Evolutionary conservation across 2,888 invertebrate genomes (phyloP), one percentile per base, ranked within the genome.

Genomic region (Eupithecia tripunctaria): DNA sequence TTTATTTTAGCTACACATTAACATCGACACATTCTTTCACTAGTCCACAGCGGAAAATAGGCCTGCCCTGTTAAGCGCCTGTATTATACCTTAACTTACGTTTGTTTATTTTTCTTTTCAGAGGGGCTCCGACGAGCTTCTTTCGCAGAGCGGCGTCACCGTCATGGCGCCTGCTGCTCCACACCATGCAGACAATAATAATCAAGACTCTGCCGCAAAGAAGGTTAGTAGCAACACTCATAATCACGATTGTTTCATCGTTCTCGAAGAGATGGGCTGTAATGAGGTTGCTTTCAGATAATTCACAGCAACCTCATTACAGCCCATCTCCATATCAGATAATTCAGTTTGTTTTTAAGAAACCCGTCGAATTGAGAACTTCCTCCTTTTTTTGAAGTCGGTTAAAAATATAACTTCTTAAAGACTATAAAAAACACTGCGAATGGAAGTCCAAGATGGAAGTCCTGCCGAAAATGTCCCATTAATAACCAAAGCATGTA

Each of bases 111-210:
- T 82, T 77, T 90, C 87, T 86, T 90, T 88, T 69, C 97, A 99
- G 99, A 97, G 99, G 96, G 98, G 98, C 95, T 98, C 98, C 93
- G 99, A 99, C 97, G 98, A 99, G 96, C 97, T 99, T 95, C 96
- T 98, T 94, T 98, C 98, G 95, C 98, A 98, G 96, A 97, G 97
- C 95, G 97, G 97, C 95, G 98, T 98, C 92, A 97, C 97, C 95
- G 97, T 97, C 92, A 98, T 98, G 97, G 97, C 97, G 94, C 97
- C 97, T 88, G 97, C 97, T 95, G 98, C 98, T 95, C 97, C 97
- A 82, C 96, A 96, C 89, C 97, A 97, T 88, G 96, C 97, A 81
- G 98, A 98, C 94, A 98, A 98, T 95, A 98, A 98, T 95, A 99
- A 99, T 95, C 97, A 97, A 90, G 97, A 97, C 94, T 96, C 96